Evolutionary conservation across 2,888 invertebrate genomes (phyloP), one percentile per base, ranked within the genome.

Genomic region (Girardia tigrina): DNA sequence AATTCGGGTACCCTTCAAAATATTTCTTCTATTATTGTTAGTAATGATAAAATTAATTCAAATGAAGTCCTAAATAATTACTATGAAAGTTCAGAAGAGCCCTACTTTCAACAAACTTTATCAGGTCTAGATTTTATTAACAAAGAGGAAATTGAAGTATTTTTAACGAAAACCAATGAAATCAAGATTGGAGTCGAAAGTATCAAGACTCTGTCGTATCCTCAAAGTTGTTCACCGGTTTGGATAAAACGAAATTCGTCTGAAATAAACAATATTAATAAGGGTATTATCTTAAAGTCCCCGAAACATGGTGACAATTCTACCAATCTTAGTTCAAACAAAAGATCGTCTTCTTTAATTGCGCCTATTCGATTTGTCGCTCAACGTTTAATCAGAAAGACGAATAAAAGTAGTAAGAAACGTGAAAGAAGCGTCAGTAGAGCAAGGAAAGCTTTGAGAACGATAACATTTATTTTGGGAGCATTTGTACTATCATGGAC

Each of bases 401-500:
- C 56, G n/a, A 56, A 56, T 16, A 56, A 56, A 56, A 56, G 56
- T n/a, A 73, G 4, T 29, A 29, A n/a, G 16, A 28, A 29, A 29
- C 73, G 73, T 14, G 73, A 73, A 27, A 92, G 94, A 85, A 94
- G 94, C 6, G 98, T 98, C 86, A 99, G 98, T 84, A 88, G 98
- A 80, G 98, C 98, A 0, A 88, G 97, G 75, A 99, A 99, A 86
- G 98, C 98, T 23, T 90, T 98, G 82, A 88, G 95, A 80, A 98
- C 98, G 77, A 98, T 99, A 83, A 95, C 95, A 8, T 94, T 99
- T 84, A 99, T 98, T 82, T 86, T 98, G 81, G 98, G 98, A 69
- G 95, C 95, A 70, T 99, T 84, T 78, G 94, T 98, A 26, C 89
- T 94, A 78, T 97, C 98, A 84, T 99, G 98, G 98, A 98, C 98